phyloP scores from a whole-genome alignment of 2,888 invertebrate species.

The Monochamus alternatus region DNA sequence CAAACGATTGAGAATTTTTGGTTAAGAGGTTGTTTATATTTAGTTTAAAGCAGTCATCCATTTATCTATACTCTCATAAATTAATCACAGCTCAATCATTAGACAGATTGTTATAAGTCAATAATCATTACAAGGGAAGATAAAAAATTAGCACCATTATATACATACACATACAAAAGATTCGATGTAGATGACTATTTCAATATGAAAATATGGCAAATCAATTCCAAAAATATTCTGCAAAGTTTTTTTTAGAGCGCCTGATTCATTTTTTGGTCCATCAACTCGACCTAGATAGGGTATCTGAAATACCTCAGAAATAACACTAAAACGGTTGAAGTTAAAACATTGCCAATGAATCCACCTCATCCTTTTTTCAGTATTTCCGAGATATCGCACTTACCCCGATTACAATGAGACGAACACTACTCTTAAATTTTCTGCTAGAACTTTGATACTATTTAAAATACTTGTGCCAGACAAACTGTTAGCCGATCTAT shows the following conservation, averaged over 20 bases:
- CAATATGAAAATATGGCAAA: conserved; percentile 53
- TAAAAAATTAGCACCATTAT: conserved; percentile 61
- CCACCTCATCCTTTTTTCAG: neutral
- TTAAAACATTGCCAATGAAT: too few species aligned
- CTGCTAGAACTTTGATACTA: conserved; percentile 26
- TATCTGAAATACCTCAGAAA: conserved; percentile 41
- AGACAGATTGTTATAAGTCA: conserved; percentile 40
- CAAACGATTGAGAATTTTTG: neutral
- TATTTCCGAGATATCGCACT: conserved; percentile 12
- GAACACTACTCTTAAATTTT: conserved; percentile 30
- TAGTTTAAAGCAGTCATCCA: neutral
- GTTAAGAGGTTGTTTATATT: neutral
- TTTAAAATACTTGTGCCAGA: conserved; percentile 26
- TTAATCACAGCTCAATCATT: conserved; percentile 18
- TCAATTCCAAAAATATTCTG: conserved; percentile 49
- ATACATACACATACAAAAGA: conserved; percentile 52
- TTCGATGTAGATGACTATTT: conserved; percentile 56
- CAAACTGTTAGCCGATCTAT: conserved; percentile 5
- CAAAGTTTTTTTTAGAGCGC: conserved; percentile 41
- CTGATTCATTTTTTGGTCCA: conserved; percentile 54
- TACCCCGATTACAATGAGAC: conserved; percentile 29
- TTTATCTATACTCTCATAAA: neutral
- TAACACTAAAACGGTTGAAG: too few species aligned
- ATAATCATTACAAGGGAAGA: conserved; percentile 44
- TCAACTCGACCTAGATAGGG: conserved; percentile 46